phyloP scores from a whole-genome alignment of 2,888 invertebrate species.

The Syrphus vitripennis region DNA sequence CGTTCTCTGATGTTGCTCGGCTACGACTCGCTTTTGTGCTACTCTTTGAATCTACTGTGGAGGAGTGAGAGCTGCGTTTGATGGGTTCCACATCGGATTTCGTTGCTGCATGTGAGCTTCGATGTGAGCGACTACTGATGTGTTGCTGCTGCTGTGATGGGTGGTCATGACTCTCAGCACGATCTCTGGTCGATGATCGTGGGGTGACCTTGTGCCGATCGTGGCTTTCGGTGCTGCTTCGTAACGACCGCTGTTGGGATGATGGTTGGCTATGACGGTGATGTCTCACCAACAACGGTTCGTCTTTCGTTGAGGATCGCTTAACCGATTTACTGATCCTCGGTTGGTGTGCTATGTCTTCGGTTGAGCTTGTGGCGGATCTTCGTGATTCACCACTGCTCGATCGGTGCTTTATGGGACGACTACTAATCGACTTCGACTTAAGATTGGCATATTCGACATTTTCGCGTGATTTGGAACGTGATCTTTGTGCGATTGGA shows the following conservation, averaged over 20 bases:
- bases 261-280: conserved; percentile 33
- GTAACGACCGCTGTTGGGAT: conserved; percentile 60
- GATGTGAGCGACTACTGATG: conserved; percentile 55
- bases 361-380: conserved; percentile 61
- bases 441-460: conserved; percentile 73
- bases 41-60: conserved; percentile 58
- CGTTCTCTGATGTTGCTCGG: conserved; percentile 44
- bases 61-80: conserved; percentile 58
- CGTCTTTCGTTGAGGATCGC: conserved; percentile 69
- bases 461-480: conserved; percentile 72
- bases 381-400: conserved; percentile 72
- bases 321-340: conserved; percentile 52
- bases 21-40: conserved; percentile 49
- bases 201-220: conserved; percentile 69
- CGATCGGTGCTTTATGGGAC: conserved; percentile 74
- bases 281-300: conserved; percentile 50
- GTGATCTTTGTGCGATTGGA: conserved; percentile 73
- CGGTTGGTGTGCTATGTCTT: conserved; percentile 50
- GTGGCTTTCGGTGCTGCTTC: conserved; percentile 64
- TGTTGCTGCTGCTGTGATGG: conserved; percentile 42
- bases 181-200: conserved; percentile 72
- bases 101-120: conserved; percentile 51
- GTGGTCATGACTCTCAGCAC: conserved; percentile 65
- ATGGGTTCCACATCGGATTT: conserved; percentile 58
- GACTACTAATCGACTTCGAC: conserved; percentile 73